phyloP scores from a whole-genome alignment of 2,888 invertebrate species.

The Microctonus aethiopoides region DNA sequence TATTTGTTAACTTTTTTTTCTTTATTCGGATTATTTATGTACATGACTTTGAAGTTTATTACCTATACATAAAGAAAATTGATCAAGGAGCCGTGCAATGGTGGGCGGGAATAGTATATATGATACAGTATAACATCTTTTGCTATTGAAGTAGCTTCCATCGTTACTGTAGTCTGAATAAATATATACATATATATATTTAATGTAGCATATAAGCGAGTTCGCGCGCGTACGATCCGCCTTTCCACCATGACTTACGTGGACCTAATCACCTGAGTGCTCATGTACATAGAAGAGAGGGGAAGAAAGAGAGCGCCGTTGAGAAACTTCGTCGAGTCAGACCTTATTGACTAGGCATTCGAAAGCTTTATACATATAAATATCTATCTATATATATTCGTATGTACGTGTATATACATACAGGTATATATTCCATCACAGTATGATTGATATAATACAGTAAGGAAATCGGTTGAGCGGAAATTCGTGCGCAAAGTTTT shows the following conservation, averaged over 20 bases:
- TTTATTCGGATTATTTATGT: neutral
- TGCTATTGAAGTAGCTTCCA: neutral
- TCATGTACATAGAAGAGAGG: conserved; percentile 5
- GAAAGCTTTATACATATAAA: neutral
- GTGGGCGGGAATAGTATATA: neutral
- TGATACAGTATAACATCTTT: neutral
- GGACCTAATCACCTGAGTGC: conserved; percentile 44
- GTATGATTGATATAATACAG: conserved; percentile 38
- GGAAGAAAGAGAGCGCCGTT: conserved; percentile 8
- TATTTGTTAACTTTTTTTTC: neutral
- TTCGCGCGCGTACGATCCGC: neutral
- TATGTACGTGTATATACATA: conserved; percentile 1
- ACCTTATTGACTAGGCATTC: conserved; percentile 27
- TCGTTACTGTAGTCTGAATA: neutral
- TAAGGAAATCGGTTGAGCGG: conserved; percentile 36
- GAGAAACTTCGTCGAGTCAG: conserved; percentile 26
- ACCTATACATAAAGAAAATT: neutral
- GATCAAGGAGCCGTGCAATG: neutral
- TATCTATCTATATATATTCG: no score
- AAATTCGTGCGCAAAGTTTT: conserved; percentile 17
- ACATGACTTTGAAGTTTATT: neutral
- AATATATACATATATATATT: neutral
- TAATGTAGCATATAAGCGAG: neutral
- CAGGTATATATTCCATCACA: conserved; percentile 10
- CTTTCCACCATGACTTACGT: conserved; percentile 31